phyloP scores from a whole-genome alignment of 2,113 vertebrate genomes.

The Hippoglossus stenolepis region DNA sequence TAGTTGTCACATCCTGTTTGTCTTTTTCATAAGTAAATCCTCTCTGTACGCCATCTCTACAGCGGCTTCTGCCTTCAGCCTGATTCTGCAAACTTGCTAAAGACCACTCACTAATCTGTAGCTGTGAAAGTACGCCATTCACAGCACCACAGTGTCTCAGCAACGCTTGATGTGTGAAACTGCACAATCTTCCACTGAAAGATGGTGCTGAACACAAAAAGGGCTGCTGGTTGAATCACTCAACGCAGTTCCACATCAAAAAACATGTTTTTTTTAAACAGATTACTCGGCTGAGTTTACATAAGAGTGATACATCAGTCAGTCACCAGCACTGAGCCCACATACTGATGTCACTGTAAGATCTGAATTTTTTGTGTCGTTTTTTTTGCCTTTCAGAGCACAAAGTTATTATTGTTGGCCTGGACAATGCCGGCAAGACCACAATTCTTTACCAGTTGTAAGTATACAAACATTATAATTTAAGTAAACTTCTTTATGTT shows the following conservation, averaged over 20 bases:
- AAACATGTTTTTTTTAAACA: slow-evolving; percentile 24
- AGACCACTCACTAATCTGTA: slow-evolving; percentile 30
- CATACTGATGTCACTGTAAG: slow-evolving; percentile 29
- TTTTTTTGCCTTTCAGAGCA: slow-evolving; percentile 87
- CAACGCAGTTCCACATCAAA: slow-evolving; percentile 9
- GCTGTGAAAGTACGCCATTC: slow-evolving; percentile 37
- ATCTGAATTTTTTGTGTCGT: slow-evolving; percentile 32
- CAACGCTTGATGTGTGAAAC: slow-evolving; percentile 25
- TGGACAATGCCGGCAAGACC: slow-evolving; percentile 99
- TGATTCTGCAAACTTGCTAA: slow-evolving; percentile 5
- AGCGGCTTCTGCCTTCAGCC: neutral
- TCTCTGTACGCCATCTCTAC: neutral
- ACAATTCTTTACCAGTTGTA: slow-evolving; percentile 99
- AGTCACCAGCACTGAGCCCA: slow-evolving; percentile 10
- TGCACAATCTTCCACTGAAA: slow-evolving; percentile 8
- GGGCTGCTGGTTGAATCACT: slow-evolving; percentile 14
- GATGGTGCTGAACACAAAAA: slow-evolving; percentile 2
- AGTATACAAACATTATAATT: slow-evolving; percentile 76
- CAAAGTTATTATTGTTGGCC: slow-evolving; percentile 98
- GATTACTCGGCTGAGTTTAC: slow-evolving; percentile 14
- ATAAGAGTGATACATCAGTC: neutral
- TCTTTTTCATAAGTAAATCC: neutral
- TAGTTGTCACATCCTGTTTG: neutral
- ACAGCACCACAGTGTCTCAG: slow-evolving; percentile 27
- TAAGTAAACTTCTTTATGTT: neutral